These are phyloP conservation scores for Gymnothorax reevesii DNA, from an alignment of 2,797 vertebrate species.

Conservation along the genomic window DNA sequence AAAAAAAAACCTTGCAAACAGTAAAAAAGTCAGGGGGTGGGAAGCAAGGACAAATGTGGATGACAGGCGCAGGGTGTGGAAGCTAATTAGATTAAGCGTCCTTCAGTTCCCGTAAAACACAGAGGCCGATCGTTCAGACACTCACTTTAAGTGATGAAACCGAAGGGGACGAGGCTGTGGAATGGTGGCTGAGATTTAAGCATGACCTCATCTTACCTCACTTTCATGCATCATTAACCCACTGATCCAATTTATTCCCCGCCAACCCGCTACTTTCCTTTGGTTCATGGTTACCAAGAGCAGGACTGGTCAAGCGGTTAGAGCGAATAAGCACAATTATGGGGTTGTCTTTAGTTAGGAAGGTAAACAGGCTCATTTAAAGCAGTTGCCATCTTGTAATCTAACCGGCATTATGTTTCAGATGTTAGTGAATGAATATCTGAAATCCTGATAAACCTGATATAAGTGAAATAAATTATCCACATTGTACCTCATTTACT, in stretches of 20 bases:
- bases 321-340: background rate
- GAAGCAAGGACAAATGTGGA: background rate
- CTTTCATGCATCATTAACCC: conserved; percentile 1
- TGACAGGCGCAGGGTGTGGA: conserved; percentile 1
- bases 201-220: background rate
- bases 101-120: conserved; percentile 6
- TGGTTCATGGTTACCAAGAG: background rate
- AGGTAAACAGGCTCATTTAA: background rate
- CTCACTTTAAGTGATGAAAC: background rate
- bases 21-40: background rate
- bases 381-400: too few species aligned
- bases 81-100: conserved; percentile 8
- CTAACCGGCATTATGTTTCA: too few species aligned
- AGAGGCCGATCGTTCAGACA: background rate
- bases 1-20: background rate
- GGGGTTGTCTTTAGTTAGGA: background rate
- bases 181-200: background rate
- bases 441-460: too few species aligned
- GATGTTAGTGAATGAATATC: too few species aligned
- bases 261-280: background rate
- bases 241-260: background rate
- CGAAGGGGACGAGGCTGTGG: background rate
- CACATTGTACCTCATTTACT: too few species aligned
- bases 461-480: too few species aligned
- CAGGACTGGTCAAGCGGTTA: background rate